phyloP scores from a whole-genome alignment of 2,113 vertebrate genomes.

The Lipophrys pholis region DNA sequence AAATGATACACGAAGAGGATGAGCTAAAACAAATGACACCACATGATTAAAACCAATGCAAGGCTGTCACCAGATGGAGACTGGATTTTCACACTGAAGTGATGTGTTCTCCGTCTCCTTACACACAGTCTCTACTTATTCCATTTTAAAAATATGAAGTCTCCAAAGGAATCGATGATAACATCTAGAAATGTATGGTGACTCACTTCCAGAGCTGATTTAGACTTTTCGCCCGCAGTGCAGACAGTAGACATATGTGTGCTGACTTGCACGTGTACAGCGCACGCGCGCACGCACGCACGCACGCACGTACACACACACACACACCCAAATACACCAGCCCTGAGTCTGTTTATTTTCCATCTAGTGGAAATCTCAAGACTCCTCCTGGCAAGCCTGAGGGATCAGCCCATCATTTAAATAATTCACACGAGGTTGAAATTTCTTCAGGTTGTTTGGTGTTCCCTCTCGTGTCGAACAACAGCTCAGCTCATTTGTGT shows the following conservation, averaged over 20 bases:
- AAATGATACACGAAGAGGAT: constrained; percentile 46
- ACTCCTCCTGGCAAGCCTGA: constrained; percentile 70
- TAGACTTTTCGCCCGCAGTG: constrained; percentile 54
- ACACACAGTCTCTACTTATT: constrained; percentile 60
- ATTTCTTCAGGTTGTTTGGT: constrained; percentile 69
- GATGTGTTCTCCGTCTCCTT: constrained; percentile 68
- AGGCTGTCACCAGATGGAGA: constrained; percentile 71
- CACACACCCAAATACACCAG: constrained; percentile 58
- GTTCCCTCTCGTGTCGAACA: constrained; percentile 36
- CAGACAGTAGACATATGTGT: constrained; percentile 67
- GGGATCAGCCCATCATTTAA: constrained; percentile 70
- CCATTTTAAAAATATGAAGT: constrained; percentile 47
- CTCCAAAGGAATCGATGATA: constrained; percentile 50
- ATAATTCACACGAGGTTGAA: constrained; percentile 68
- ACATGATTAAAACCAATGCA: constrained; percentile 64
- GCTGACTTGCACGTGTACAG: constrained; percentile 41
- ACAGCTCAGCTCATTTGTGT: constrained; percentile 26
- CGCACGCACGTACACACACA: not conserved
- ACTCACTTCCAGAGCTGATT: constrained; percentile 40
- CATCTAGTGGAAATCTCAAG: constrained; percentile 66
- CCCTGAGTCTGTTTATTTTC: constrained; percentile 75
- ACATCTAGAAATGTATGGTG: constrained; percentile 31
- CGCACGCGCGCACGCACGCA: too few relatives aligned
- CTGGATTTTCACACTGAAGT: constrained; percentile 57
- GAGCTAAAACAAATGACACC: constrained; percentile 56